Percentiles rank a stretch among this genome's conserved stretches.
These are phyloP conservation scores for Morone chrysops DNA, from an alignment of 2,113 vertebrate genomes.

Conservation along the genomic window DNA sequence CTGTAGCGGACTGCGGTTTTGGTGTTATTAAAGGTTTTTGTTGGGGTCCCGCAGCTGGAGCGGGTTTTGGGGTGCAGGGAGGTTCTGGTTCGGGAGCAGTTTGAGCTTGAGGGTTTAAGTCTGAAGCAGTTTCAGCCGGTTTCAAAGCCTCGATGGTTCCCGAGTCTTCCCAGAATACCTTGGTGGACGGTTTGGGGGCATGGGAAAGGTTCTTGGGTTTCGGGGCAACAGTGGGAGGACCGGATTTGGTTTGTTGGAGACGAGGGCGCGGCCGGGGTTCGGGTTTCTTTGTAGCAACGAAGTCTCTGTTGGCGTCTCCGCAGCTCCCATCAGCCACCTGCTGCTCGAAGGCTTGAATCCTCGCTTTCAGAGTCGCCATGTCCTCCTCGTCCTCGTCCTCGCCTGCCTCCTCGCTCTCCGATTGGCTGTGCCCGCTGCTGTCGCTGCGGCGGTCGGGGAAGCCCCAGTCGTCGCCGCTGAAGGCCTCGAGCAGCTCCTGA, in stretches of 20 bases:
- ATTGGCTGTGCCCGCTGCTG: conserved; percentile 64
- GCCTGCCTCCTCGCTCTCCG: conserved; percentile 59
- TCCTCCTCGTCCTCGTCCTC: conserved; percentile 59
- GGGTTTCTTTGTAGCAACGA: conserved; percentile 75
- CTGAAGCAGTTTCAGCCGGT: background rate
- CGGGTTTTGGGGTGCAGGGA: background rate
- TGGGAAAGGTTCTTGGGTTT: conserved; percentile 67
- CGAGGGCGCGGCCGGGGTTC: conserved; percentile 84
- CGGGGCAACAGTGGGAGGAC: conserved; percentile 69
- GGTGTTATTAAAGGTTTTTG: conserved; percentile 36
- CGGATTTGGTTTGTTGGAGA: conserved; percentile 70
- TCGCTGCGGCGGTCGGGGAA: conserved; percentile 63
- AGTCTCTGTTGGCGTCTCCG: background rate
- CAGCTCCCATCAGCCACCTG: conserved; percentile 43
- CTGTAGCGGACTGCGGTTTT: conserved; percentile 34
- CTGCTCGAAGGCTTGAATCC: conserved; percentile 82
- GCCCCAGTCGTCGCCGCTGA: conserved; percentile 83
- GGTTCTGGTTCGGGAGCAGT: background rate
- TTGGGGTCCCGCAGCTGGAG: background rate
- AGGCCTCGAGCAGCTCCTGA: conserved; percentile 83
- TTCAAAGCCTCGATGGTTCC: background rate
- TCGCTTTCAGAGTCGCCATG: conserved; percentile 86
- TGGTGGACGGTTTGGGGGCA: conserved; percentile 50
- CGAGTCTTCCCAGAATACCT: conserved; percentile 63
- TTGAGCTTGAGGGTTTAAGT: background rate